Evolutionary conservation across 2,888 invertebrate species (phyloP).

Genomic region (Himalopsyche kuldschensis): DNA sequence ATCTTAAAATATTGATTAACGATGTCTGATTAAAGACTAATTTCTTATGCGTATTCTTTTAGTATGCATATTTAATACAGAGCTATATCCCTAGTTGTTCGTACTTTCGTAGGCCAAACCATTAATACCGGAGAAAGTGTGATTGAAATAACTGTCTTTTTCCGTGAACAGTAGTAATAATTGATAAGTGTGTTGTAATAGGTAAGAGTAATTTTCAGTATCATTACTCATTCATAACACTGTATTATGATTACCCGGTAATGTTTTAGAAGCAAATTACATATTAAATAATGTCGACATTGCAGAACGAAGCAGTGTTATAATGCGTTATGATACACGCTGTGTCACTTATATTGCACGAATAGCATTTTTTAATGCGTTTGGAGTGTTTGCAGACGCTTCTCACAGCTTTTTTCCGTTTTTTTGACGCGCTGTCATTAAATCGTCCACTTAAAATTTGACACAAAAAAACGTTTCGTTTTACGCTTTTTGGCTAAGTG

Average conservation of each 20-base stretch:
- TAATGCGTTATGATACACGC: neutral
- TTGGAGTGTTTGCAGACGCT: neutral
- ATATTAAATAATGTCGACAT: neutral
- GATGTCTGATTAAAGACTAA: too few species aligned
- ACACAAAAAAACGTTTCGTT: slow-evolving; percentile 16
- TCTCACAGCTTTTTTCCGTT: neutral
- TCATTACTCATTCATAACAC: neutral
- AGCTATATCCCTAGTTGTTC: too few species aligned
- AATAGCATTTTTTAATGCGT: neutral
- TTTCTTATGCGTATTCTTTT: too few species aligned
- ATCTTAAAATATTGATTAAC: too few species aligned
- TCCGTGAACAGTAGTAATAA: neutral
- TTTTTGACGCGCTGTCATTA: slow-evolving; percentile 13
- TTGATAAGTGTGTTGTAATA: neutral
- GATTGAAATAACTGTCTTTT: neutral
- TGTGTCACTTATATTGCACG: neutral
- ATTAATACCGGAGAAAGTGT: too few species aligned
- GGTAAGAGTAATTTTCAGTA: neutral
- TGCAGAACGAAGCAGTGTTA: neutral
- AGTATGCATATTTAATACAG: too few species aligned
- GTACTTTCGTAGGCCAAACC: too few species aligned
- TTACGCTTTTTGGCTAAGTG: slow-evolving; percentile 17
- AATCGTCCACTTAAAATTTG: slow-evolving; percentile 23
- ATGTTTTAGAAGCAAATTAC: neutral
- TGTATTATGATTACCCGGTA: neutral